A percentile compares a stretch with the other conserved stretches of the same genome.
Conservation (phyloP, 1,140 invertebrate species). For the Littorina saxatilis region DNA sequence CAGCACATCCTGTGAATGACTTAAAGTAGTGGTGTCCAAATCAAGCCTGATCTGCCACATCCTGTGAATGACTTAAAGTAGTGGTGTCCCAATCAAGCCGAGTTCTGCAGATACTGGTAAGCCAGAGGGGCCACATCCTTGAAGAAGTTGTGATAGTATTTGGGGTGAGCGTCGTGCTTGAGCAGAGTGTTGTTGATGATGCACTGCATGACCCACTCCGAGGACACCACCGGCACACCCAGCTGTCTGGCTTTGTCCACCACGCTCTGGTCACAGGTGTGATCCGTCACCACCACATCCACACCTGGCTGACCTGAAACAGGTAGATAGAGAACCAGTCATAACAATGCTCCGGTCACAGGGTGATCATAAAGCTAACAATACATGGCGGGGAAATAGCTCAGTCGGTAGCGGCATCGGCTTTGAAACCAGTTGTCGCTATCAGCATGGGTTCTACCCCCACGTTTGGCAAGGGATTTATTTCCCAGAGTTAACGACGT, state of each 20-base stretch:
- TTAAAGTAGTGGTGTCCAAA: too few relatives aligned
- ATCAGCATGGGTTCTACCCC: too few relatives aligned
- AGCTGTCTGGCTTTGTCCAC: slow-evolving; percentile 56
- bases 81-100: too few relatives aligned
- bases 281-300: slow-evolving; percentile 65
- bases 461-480: too few relatives aligned
- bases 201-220: slow-evolving; percentile 76
- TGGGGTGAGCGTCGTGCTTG: slow-evolving; percentile 61
- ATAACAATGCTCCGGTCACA: neutral
- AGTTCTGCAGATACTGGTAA: neutral
- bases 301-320: slow-evolving; percentile 44
- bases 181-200: slow-evolving; percentile 70
- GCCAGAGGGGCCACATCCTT: neutral
- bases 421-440: too few relatives aligned
- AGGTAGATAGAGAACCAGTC: neutral
- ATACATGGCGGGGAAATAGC: too few relatives aligned
- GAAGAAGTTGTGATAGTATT: slow-evolving; percentile 67
- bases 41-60: neutral
- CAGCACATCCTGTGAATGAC: too few relatives aligned
- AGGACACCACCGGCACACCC: slow-evolving; percentile 70
- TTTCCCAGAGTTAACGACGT: too few relatives aligned
- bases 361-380: too few relatives aligned
- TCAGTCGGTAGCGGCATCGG: too few relatives aligned
- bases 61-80: neutral
- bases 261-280: slow-evolving; percentile 53